Percentiles rank a stretch among this genome's conserved stretches.
Evolutionary conservation across 2,888 invertebrate genomes (phyloP).

Genomic region (Pyralis farinalis): DNA sequence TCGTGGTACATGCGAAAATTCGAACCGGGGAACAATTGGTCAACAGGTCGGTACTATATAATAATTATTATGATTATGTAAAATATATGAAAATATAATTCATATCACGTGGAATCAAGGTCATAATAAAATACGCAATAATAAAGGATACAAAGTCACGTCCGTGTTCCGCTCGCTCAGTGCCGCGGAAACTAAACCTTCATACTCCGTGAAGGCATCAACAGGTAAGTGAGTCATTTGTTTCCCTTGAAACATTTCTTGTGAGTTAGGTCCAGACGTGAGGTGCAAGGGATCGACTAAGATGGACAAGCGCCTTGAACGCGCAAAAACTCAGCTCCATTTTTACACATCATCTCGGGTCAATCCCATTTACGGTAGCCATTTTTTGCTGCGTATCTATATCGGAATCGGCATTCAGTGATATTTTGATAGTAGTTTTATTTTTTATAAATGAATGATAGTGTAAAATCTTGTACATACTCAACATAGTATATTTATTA

Average conservation of each 20-base stretch:
- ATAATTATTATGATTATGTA: no score
- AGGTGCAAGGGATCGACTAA: conserved; percentile 25
- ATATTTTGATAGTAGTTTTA: conserved; percentile 10
- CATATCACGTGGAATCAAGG: conserved; percentile 29
- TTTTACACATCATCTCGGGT: conserved; percentile 29
- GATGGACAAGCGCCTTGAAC: conserved; percentile 33
- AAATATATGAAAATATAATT: no score
- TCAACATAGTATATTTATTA: no score
- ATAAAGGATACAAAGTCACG: conserved; percentile 48
- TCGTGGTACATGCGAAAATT: no score
- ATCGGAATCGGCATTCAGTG: no score
- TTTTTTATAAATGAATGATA: conserved; percentile 3
- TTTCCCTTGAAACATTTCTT: conserved; percentile 55
- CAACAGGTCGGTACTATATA: no score
- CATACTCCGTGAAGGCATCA: conserved; percentile 45
- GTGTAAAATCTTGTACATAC: no score
- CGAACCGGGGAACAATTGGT: no score
- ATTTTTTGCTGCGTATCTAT: conserved; percentile 9
- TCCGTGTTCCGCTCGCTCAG: conserved; percentile 32
- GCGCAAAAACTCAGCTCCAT: conserved; percentile 29
- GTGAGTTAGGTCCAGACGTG: conserved; percentile 48
- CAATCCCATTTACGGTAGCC: conserved; percentile 10
- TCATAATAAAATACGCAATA: conserved; percentile 49
- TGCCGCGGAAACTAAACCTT: conserved; percentile 41
- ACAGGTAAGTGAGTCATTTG: conserved; percentile 73